These are phyloP conservation scores for Tetranychus piercei DNA, from an alignment of 2,888 invertebrate genomes.

Conservation along the genomic window DNA sequence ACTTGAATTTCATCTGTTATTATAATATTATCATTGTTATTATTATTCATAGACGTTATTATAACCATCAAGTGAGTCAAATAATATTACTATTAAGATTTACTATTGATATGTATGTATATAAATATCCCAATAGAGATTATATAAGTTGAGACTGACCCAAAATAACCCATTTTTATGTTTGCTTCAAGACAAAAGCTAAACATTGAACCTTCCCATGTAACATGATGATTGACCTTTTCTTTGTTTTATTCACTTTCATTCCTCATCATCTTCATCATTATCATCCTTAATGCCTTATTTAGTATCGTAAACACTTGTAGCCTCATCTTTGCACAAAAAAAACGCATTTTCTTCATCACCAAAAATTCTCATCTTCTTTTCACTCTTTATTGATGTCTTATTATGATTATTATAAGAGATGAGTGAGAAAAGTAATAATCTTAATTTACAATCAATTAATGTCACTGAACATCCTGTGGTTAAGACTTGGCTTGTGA, in stretches of 20 bases:
- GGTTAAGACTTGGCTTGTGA: not conserved
- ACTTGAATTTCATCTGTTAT: too few species aligned
- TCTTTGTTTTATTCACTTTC: not conserved
- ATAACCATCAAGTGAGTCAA: too few species aligned
- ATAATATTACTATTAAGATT: too few species aligned
- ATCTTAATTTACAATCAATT: not conserved
- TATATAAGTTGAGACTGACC: too few species aligned
- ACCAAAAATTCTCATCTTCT: not conserved
- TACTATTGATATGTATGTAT: too few species aligned
- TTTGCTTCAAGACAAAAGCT: not conserved
- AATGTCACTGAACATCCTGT: slow-evolving; percentile 1
- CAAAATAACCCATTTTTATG: too few species aligned
- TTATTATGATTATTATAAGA: not conserved
- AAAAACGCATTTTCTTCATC: not conserved
- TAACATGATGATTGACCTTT: not conserved
- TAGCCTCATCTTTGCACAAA: not conserved
- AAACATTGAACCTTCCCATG: not conserved
- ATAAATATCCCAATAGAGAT: too few species aligned
- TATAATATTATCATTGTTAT: too few species aligned
- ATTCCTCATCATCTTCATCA: not conserved
- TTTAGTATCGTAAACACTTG: not conserved
- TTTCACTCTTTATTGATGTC: not conserved
- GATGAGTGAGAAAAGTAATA: slow-evolving; percentile 1
- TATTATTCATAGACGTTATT: too few species aligned
- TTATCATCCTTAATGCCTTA: not conserved